Evolutionary conservation across 2,888 invertebrate genomes (phyloP).

Genomic region (Drosophila vallismaia): DNA sequence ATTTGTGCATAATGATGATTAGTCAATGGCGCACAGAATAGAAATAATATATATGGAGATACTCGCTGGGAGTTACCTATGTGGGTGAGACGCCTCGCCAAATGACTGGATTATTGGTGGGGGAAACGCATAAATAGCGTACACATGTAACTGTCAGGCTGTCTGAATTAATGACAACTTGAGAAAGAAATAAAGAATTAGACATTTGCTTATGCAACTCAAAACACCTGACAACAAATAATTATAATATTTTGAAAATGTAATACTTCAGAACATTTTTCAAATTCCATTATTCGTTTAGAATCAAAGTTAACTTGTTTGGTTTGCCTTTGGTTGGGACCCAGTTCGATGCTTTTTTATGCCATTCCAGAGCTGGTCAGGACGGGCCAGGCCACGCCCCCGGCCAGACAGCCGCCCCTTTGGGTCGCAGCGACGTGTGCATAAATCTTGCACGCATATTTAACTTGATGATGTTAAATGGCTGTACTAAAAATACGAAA

Average conservation of each 20-base stretch:
- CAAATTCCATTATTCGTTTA: slow-evolving; percentile 12
- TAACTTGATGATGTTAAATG: slow-evolving; percentile 78
- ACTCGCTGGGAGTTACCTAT: slow-evolving; percentile 5
- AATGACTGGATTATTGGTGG: slow-evolving; percentile 28
- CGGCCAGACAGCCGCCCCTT: slow-evolving; percentile 26
- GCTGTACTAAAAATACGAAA: slow-evolving; percentile 77
- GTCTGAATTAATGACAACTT: slow-evolving; percentile 19
- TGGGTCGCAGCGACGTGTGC: slow-evolving; percentile 59
- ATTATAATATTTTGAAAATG: background rate
- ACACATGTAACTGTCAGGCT: slow-evolving; percentile 20
- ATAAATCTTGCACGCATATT: slow-evolving; percentile 81
- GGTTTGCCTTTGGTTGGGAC: slow-evolving; percentile 48
- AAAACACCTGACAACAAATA: background rate
- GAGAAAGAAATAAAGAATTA: slow-evolving; percentile 15
- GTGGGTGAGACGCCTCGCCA: slow-evolving; percentile 28
- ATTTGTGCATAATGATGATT: slow-evolving; percentile 71
- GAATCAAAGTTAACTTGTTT: slow-evolving; percentile 12
- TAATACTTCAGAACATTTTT: background rate
- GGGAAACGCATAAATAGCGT: slow-evolving; percentile 29
- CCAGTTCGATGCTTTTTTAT: slow-evolving; percentile 38
- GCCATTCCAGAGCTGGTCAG: slow-evolving; percentile 47
- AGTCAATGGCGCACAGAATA: slow-evolving; percentile 66
- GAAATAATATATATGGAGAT: slow-evolving; percentile 5
- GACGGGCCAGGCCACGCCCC: slow-evolving; percentile 28
- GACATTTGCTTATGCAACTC: slow-evolving; percentile 23